Evolutionary conservation across 2,888 invertebrate species (phyloP), one percentile per base, ranked within the genome.

Genomic region (Drosophila paracracens): DNA sequence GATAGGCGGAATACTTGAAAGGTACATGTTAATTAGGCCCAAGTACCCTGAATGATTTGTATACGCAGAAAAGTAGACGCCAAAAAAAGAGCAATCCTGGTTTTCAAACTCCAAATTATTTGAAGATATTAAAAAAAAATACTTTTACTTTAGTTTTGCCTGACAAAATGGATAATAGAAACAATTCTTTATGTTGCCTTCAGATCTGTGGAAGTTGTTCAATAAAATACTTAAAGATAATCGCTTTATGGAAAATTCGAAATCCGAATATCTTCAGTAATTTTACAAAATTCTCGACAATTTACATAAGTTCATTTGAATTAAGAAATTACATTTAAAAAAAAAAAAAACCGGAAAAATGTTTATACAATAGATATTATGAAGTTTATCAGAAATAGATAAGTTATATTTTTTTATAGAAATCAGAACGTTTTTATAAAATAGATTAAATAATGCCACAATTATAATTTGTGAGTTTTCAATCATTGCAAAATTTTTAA

Each of bases 41-140:
- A 64, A 36, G 27, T 46, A 64, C 21, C 78, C 50, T 40, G 25
- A 56, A 35, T 10, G 13, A n/a, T 7, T 74, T 54, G 54, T n/a
- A 59, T 27, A 76, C 46, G 59, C 48, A 13, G 6, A 53, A 56
- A 48, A 46, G 53, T 66, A 18, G 38, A 21, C 13, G 40, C 2
- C 36, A 54, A 25, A 35, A 54, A 54, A 25, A 8, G 2, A 10
- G 18, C 18, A 38, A 38, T 7, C 38, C 8, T 38, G 4, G 4
- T 18, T 38, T 38, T 10, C 8, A 10, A 46, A 25, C 16, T 16
- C 16, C 4, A 25, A 46, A 25, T 25, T 46, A 21, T 25, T 46
- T 25, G 4, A 13, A 16, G 46, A 8, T 46, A 46, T 46, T 13
- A 13, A 1, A 13, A 43, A n/a, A 7, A 21, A 13, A 21, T 7